Evolutionary conservation across 2,888 invertebrate genomes (phyloP).

Genomic region (Aphodius granarius): DNA sequence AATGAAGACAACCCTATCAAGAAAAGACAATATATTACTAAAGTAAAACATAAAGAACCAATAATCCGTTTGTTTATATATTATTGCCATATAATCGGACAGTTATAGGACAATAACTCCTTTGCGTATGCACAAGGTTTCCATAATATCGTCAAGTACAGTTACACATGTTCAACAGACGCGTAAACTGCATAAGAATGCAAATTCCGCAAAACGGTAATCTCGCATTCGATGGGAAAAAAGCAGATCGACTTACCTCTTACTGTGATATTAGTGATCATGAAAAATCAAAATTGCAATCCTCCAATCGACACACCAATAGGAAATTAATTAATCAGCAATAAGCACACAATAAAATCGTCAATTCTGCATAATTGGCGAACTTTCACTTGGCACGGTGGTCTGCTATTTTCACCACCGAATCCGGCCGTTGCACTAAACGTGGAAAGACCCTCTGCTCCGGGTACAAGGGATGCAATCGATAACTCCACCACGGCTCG

Average conservation of each 20-base stretch:
- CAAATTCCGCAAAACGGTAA: not conserved
- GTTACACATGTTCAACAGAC: not conserved
- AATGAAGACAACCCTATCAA: too few relatives aligned
- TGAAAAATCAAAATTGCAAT: constrained; percentile 14
- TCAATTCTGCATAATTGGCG: constrained; percentile 20
- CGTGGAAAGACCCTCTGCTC: constrained; percentile 26
- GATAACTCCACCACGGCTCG: constrained; percentile 24
- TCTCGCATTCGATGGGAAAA: not conserved
- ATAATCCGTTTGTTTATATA: not conserved
- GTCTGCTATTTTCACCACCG: constrained; percentile 23
- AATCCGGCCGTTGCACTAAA: constrained; percentile 32
- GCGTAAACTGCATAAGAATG: not conserved
- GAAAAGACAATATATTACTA: too few relatives aligned
- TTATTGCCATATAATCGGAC: not conserved
- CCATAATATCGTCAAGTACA: not conserved
- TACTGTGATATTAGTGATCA: constrained; percentile 28
- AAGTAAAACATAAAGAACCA: not conserved
- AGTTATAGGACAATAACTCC: not conserved
- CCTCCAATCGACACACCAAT: constrained; percentile 6
- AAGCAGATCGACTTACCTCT: constrained; percentile 23
- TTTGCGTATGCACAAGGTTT: not conserved
- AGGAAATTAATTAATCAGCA: constrained; percentile 10
- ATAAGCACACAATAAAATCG: constrained; percentile 6
- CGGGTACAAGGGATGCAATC: constrained; percentile 18
- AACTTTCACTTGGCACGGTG: constrained; percentile 24